Evolutionary conservation across 2,888 invertebrate species (phyloP), one percentile per base, ranked within the genome.

Genomic region (Abscondita cerata): DNA sequence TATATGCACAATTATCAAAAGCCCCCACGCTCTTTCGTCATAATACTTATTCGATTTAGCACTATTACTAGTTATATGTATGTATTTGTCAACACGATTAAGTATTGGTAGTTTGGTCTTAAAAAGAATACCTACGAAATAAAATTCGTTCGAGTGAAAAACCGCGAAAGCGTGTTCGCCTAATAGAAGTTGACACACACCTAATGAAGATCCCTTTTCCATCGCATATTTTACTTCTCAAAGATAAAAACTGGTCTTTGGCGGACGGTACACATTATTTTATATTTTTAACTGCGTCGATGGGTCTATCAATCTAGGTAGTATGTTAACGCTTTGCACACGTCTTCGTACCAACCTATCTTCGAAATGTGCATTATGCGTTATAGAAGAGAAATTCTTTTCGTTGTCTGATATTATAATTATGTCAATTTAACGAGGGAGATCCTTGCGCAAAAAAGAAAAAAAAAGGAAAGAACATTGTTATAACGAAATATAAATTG

Each of bases 401-500:
- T n/a, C n/a, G n/a, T n/a, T n/a, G n/a, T n/a, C n/a, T n/a, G n/a
- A n/a, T n/a, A 68, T 64, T 52, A 66, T 67, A 69, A 69, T 69
- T 66, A 68, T 61, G 60, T 59, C 53, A 54, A 59, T 64, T 65
- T 57, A 50, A 50, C 44, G 50, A 50, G 51, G 53, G 54, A 55
- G 11, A 13, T 36, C 16, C 51, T 51, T 53, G 36, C 25, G 34
- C 36, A 38, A 20, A 36, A 34, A 40, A 46, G 11, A 52, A 51
- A 51, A 48, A 40, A 52, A 36, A 65, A n/a, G 47, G 33, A 52
- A 50, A 60, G 36, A 46, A 48, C 40, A 15, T 44, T 44, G 48
- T 20, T 12, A 41, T 11, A 44, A 25, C 19, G 38, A 41, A 44
- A 46, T 46, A 54, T 41, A 53, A 57, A 65, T 53, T 60, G 64